phyloP scores from a whole-genome alignment of 2,888 invertebrate species.

The Hydriomena furcata region DNA sequence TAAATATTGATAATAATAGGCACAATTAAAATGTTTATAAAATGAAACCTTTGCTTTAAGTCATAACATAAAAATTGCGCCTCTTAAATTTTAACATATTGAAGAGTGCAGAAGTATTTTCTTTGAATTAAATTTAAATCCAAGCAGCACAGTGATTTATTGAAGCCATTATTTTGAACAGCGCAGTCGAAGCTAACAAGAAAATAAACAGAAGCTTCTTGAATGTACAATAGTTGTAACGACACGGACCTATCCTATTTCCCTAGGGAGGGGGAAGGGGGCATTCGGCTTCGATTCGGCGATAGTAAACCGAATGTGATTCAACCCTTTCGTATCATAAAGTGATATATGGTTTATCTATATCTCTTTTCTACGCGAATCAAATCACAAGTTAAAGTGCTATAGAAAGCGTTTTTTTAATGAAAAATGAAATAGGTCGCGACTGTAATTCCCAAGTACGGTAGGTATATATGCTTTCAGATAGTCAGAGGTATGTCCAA shows the following conservation, averaged over 20 bases:
- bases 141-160: conserved; percentile 15
- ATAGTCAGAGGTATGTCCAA: too few species aligned
- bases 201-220: conserved; percentile 17
- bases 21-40: too few species aligned
- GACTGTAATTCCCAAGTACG: too few species aligned
- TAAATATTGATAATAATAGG: too few species aligned
- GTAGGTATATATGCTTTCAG: too few species aligned
- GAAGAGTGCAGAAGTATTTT: too few species aligned
- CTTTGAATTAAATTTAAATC: not conserved
- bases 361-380: not conserved
- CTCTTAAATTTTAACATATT: too few species aligned
- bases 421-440: too few species aligned
- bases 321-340: conserved; percentile 16
- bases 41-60: too few species aligned
- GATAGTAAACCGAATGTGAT: conserved; percentile 21
- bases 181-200: conserved; percentile 14
- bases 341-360: conserved; percentile 16
- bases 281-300: conserved; percentile 10
- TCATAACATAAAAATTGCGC: too few species aligned
- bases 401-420: too few species aligned
- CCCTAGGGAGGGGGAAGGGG: conserved; percentile 24
- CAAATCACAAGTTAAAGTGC: too few species aligned
- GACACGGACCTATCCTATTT: conserved; percentile 21
- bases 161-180: conserved; percentile 18
- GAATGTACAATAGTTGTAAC: conserved; percentile 18